phyloP scores from a whole-genome alignment of 1,140 invertebrate genomes.

The Tetramorium parvispinum region DNA sequence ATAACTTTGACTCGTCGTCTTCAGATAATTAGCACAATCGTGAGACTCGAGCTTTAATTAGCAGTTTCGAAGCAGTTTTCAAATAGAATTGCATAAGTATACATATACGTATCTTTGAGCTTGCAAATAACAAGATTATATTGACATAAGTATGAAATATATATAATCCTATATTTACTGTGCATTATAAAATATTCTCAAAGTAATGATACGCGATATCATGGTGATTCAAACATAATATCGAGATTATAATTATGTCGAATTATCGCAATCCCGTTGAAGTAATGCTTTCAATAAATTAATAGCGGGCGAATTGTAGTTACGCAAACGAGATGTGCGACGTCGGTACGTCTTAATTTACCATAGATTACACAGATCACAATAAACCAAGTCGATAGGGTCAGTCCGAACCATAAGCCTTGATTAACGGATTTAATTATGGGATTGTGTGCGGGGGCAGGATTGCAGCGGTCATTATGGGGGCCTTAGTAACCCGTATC shows the following conservation, averaged over 20 bases:
- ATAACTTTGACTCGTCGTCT: conserved; percentile 12
- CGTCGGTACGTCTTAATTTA: conserved; percentile 83
- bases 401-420: conserved; percentile 82
- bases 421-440: conserved; percentile 84
- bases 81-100: background rate
- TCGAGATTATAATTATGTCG: conserved; percentile 25
- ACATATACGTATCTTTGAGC: background rate
- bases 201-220: background rate
- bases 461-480: conserved; percentile 78
- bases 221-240: background rate
- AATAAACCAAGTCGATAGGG: conserved; percentile 85
- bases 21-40: conserved; percentile 35
- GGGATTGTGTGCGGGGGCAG: conserved; percentile 78
- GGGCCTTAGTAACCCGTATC: conserved; percentile 77
- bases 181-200: background rate
- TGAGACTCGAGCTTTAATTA: conserved; percentile 25
- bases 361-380: conserved; percentile 84
- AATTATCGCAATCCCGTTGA: conserved; percentile 59
- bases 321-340: conserved; percentile 71
- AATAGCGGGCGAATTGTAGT: conserved; percentile 54
- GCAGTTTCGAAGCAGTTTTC: background rate
- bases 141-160: background rate
- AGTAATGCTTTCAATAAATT: conserved; percentile 58
- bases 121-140: conserved; percentile 5
- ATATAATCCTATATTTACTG: background rate